Percentiles rank a stretch among this genome's conserved stretches.
phyloP scores from a whole-genome alignment of 2,888 invertebrate species.

The Mesoligia furuncula region DNA sequence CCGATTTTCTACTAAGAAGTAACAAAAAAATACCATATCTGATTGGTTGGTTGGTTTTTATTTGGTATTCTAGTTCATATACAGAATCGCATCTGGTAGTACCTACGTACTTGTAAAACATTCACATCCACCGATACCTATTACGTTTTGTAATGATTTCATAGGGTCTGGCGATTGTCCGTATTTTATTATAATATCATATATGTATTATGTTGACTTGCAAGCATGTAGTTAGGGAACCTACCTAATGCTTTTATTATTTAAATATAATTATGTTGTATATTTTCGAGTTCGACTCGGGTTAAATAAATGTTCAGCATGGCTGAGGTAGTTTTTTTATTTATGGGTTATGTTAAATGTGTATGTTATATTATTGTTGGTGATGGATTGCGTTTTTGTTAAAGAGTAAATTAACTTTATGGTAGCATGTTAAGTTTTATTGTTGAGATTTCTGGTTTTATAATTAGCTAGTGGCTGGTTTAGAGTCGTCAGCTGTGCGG shows the following conservation, averaged over 20 bases:
- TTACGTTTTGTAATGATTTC: slow-evolving; percentile 3
- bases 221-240: slow-evolving; percentile 20
- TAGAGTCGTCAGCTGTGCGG: slow-evolving; percentile 6
- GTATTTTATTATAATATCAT: slow-evolving; percentile 12
- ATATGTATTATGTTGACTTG: slow-evolving; percentile 21
- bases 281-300: slow-evolving; percentile 78
- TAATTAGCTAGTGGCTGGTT: slow-evolving; percentile 4
- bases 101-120: neutral
- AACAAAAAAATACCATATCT: neutral
- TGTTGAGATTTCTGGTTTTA: slow-evolving; percentile 21
- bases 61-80: neutral
- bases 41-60: neutral
- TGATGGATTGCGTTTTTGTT: slow-evolving; percentile 46
- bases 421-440: slow-evolving; percentile 29
- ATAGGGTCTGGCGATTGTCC: slow-evolving; percentile 20
- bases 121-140: neutral
- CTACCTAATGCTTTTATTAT: slow-evolving; percentile 41
- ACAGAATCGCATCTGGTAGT: neutral
- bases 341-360: slow-evolving; percentile 62
- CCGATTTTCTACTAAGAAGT: neutral
- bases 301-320: slow-evolving; percentile 81
- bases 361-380: slow-evolving; percentile 59
- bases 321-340: slow-evolving; percentile 81
- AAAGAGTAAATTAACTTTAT: slow-evolving; percentile 39
- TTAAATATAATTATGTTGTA: slow-evolving; percentile 60